Evolutionary conservation across 2,797 vertebrate genomes (phyloP).

Genomic region (Lacerta bilineata): DNA sequence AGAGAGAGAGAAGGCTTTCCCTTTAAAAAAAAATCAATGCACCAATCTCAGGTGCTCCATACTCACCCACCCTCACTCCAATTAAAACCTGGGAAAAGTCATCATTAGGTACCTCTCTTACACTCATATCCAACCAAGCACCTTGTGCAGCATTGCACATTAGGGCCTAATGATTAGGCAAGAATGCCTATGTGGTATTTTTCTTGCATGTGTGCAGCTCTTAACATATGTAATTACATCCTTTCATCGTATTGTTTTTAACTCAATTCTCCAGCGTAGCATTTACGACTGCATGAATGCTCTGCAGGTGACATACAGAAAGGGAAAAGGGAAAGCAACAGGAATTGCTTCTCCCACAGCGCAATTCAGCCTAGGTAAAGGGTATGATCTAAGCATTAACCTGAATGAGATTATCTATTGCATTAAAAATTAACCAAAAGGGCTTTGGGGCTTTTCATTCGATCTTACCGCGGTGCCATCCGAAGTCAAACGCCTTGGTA

Average conservation of each 20-base stretch:
- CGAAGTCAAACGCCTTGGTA: not conserved
- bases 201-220: not conserved
- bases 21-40: no score
- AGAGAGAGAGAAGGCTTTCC: no score
- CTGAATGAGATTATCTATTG: not conserved
- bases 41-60: no score
- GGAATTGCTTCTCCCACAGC: not conserved
- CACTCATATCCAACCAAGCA: no score
- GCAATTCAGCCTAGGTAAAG: not conserved
- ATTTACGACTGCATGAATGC: not conserved
- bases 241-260: slow-evolving; percentile 5
- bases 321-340: not conserved
- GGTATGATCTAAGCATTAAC: not conserved
- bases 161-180: not conserved
- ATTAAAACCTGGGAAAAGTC: no score
- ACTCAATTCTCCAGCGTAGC: not conserved
- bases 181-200: no score
- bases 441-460: not conserved
- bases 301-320: not conserved
- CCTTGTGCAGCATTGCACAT: not conserved
- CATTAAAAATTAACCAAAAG: not conserved
- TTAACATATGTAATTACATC: slow-evolving; percentile 5
- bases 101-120: no score
- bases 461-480: not conserved
- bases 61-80: no score